Evolutionary conservation across 2,113 vertebrate genomes (phyloP), one percentile per base, ranked within the genome.

Genomic region (Oncorhynchus clarkii): DNA sequence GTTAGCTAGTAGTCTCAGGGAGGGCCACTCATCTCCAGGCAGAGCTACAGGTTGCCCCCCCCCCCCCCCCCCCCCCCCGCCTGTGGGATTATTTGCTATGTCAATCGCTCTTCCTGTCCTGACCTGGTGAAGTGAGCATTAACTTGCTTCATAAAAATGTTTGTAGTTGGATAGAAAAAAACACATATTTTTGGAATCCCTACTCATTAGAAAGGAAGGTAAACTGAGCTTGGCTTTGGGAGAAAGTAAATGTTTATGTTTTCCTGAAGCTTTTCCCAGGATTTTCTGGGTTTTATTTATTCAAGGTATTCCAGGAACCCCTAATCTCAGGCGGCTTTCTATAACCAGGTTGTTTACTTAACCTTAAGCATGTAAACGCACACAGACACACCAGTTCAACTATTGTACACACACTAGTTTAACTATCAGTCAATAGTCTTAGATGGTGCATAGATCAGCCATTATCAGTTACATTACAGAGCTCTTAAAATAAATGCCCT

Each of bases 221-320:
- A 72, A 77, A 60, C 57, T 59, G 31, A 73, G 29, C 73, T 72
- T 75, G 66, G 16, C 49, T 45, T 45, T 79, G 4, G 14, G 54
- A 77, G 74, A 66, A 57, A 54, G 39, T 27, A 9, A 51, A 70
- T 67, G 57, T 49, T 24, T 34, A 31, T 5, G 27, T 69, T 65
- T 73, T 74, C 48, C 11, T 24, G 8, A 51, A 78, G 20, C 4
- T 0, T 83, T 75, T 77, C 66, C 34, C 5, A 59, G 72, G 45
- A 76, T 74, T 72, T 78, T 81, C 3, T 75, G 70, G 71, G 57
- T 76, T 85, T 84, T 82, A 67, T 85, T 80, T 82, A 57, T 83
- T 78, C 67, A 62, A 70, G 29, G 76, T 81, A 84, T 83, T 89
- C 84, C 72, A 80, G 74, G 76, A 87, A 81, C 73, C 75, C n/a